These are phyloP conservation scores for Aphidius gifuensis DNA, from an alignment of 1,140 invertebrate genomes.

Conservation along the genomic window DNA sequence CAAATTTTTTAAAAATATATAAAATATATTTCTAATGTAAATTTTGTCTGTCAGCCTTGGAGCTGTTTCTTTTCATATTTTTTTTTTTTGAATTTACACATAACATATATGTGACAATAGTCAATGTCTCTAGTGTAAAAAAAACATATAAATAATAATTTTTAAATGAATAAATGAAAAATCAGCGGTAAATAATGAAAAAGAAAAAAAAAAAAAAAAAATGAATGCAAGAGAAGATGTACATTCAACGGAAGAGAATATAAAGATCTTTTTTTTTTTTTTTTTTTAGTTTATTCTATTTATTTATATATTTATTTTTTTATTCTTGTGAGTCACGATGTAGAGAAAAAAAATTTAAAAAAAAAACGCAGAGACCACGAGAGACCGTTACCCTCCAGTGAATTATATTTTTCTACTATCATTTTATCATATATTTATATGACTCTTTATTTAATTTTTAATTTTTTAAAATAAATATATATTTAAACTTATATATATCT, in stretches of 20 bases:
- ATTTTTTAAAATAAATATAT: no score
- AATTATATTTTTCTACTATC: neutral
- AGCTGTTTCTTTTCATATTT: no score
- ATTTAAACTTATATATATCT: no score
- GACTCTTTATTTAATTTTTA: neutral
- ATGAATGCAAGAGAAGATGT: neutral
- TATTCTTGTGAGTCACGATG: constrained; percentile 7
- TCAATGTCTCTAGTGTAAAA: neutral
- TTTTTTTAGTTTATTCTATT: no score
- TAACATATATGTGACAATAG: neutral
- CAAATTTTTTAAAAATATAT: no score
- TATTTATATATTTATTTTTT: neutral
- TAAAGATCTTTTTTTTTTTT: neutral
- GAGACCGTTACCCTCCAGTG: constrained; percentile 6
- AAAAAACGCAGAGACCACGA: neutral
- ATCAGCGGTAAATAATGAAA: neutral
- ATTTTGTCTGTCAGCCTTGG: no score
- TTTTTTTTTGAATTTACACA: no score
- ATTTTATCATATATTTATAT: neutral
- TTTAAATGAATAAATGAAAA: neutral
- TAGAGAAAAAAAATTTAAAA: no score
- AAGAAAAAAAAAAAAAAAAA: neutral
- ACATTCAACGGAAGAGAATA: no score
- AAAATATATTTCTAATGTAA: no score
- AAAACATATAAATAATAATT: neutral